A percentile compares a stretch with the other conserved stretches of the same genome.
phyloP scores from a whole-genome alignment of 92 coral and sea anemone species.

The Desmophyllum pertusum region DNA sequence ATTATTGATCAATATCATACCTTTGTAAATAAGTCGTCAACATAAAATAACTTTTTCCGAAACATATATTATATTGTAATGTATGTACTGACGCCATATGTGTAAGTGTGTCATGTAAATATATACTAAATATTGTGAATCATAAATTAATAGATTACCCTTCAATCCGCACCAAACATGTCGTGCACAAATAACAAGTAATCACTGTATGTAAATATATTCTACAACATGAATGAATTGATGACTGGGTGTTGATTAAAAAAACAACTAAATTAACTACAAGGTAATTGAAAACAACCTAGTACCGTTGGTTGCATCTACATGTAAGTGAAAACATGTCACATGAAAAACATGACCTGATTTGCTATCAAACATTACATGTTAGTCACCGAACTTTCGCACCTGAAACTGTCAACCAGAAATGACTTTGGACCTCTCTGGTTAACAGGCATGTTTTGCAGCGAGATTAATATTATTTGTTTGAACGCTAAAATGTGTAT shows the following conservation, averaged over 20 bases:
- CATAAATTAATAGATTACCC: constrained; percentile 37
- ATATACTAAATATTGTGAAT: constrained; percentile 27
- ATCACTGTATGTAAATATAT: constrained; percentile 30
- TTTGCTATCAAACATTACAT: too few relatives aligned
- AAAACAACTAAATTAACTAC: neutral
- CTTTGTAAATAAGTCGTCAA: constrained; percentile 10
- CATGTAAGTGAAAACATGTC: too few relatives aligned
- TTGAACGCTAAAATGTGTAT: too few relatives aligned
- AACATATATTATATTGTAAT: constrained; percentile 29
- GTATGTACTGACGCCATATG: constrained; percentile 5
- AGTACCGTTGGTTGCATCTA: too few relatives aligned
- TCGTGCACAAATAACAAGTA: constrained; percentile 17
- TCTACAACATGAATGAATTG: constrained; percentile 29
- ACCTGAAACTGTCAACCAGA: too few relatives aligned
- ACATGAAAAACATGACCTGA: too few relatives aligned
- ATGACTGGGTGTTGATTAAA: constrained; percentile 11
- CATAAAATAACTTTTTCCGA: constrained; percentile 17
- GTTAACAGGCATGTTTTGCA: too few relatives aligned
- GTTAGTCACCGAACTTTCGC: too few relatives aligned
- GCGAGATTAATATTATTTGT: too few relatives aligned
- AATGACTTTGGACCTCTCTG: too few relatives aligned
- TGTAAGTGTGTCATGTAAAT: constrained; percentile 21
- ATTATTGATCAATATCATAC: neutral
- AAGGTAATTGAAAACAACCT: neutral
- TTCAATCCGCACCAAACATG: neutral